Percentiles rank a stretch among this genome's conserved stretches.
Evolutionary conservation across 64 coral and sea anemone genomes (phyloP).

Genomic region (Actinia tenebrosa): DNA sequence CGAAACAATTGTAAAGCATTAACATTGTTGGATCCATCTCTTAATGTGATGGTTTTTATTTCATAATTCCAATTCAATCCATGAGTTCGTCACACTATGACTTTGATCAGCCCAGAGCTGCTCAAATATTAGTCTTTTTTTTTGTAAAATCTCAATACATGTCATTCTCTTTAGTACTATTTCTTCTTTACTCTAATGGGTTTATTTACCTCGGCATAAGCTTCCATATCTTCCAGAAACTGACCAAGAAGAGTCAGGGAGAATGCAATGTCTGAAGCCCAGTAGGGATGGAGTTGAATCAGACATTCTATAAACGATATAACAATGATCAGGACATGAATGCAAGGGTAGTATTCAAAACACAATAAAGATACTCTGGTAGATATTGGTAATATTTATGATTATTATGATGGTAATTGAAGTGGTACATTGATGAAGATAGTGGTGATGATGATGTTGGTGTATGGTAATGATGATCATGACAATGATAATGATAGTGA

Average conservation of each 20-base stretch:
- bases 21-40: no score
- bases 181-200: not conserved
- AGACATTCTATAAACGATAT: constrained; percentile 73
- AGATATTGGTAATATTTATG: not conserved
- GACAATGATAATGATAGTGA: no score
- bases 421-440: not conserved
- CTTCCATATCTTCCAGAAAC: constrained; percentile 98
- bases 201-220: constrained; percentile 83
- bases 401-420: not conserved
- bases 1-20: no score
- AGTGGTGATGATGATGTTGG: not conserved
- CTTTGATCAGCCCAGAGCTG: not conserved
- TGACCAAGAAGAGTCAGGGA: constrained; percentile 88
- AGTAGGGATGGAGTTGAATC: constrained; percentile 92
- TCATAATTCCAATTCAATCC: no score
- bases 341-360: no score
- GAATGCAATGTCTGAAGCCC: constrained; percentile 94
- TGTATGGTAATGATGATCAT: no score
- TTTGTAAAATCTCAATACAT: not conserved
- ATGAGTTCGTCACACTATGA: no score
- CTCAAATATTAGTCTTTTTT: no score
- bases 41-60: no score
- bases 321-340: not conserved
- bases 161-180: not conserved
- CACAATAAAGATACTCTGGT: not conserved